These are phyloP conservation scores for Radopholus similis DNA, from an alignment of 1,140 invertebrate species.

Conservation along the genomic window DNA sequence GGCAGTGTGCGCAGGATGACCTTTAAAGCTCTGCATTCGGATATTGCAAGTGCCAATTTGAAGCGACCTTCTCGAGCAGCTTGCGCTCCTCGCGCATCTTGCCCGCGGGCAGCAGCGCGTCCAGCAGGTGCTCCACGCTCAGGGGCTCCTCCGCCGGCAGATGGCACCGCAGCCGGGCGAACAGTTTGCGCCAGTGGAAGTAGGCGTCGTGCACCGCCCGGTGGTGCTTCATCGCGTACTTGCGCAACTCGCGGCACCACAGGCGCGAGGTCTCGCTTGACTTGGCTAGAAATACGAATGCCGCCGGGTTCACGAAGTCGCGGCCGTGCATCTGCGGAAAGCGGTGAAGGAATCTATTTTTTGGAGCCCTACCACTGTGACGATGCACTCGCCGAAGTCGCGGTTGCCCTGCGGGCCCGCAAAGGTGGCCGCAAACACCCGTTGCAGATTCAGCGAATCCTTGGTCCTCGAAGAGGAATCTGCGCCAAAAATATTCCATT, in stretches of 20 bases:
- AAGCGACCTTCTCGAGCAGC: conserved; percentile 38
- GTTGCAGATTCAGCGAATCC: conserved; percentile 15
- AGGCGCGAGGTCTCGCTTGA: conserved; percentile 27
- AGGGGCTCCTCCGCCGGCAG: conserved; percentile 24
- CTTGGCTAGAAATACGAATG: conserved; percentile 41
- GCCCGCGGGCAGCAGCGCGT: conserved; percentile 26
- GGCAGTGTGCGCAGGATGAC: conserved; percentile 33
- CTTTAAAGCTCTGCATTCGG: too few species aligned
- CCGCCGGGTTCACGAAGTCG: conserved; percentile 39
- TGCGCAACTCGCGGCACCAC: conserved; percentile 26
- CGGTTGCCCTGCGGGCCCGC: too few species aligned
- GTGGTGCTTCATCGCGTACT: conserved; percentile 19
- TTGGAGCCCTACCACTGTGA: too few species aligned
- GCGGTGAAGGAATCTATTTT: too few species aligned
- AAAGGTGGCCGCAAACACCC: too few species aligned
- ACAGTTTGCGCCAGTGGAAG: conserved; percentile 40
- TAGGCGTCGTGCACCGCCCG: conserved; percentile 34
- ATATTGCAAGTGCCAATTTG: too few species aligned
- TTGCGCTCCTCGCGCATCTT: conserved; percentile 40
- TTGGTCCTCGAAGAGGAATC: too few species aligned
- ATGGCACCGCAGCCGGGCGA: conserved; percentile 27
- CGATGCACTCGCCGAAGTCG: too few species aligned
- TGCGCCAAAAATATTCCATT: too few species aligned
- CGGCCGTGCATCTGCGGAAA: conserved; percentile 24
- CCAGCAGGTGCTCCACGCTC: conserved; percentile 31